Evolutionary conservation across 2,888 invertebrate species (phyloP), one percentile per base, ranked within the genome.

Genomic region (Mythimna lalbum): DNA sequence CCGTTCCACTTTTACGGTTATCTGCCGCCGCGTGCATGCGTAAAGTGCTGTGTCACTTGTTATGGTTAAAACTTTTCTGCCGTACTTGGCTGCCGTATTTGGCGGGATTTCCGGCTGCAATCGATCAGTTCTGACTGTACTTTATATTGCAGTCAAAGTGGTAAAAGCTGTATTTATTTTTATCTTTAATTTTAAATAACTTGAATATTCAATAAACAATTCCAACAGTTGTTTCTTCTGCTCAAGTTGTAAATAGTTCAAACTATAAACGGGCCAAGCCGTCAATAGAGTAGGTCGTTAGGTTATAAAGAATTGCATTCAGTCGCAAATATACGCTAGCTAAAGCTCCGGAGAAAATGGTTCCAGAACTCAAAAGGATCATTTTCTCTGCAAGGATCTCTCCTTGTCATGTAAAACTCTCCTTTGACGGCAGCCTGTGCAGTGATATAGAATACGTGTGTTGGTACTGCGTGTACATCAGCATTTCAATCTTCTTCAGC

Each of bases 1-100:
- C 94, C 95, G 95, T 93, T 94, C 94, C 90, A 94, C 93, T 94
- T 95, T 92, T 92, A 90, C 90, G 89, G 86, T 87, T 89, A 87
- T 86, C 83, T 82, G 69, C 68, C 63, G 76, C 60, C 78, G 77
- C 84, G 73, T 87, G 86, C 84, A 85, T 87, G 78, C 87, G 72
- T 86, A 86, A 80, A 82, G 83, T 82, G 73, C 80, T 82, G 66
- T 75, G 80, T 85, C 83, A 80, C 75, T 79, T 82, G 81, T 81
- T 80, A 82, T 72, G 73, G 72, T 36, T 74, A 69, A 83, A 79
- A 78, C 63, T 60, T 76, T 79, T 79, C n/a, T n/a, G n/a, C n/a
- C 61, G 57, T 69, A 69, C 71, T 68, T 71, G 66, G 63, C 59
- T 63, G 52, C 47, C 62, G 47, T 72, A 76, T 49, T 70, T 71